A percentile compares a stretch with the other conserved stretches of the same genome.
phyloP scores from a whole-genome alignment of 2,113 vertebrate species.

The Leucosticte australis region DNA sequence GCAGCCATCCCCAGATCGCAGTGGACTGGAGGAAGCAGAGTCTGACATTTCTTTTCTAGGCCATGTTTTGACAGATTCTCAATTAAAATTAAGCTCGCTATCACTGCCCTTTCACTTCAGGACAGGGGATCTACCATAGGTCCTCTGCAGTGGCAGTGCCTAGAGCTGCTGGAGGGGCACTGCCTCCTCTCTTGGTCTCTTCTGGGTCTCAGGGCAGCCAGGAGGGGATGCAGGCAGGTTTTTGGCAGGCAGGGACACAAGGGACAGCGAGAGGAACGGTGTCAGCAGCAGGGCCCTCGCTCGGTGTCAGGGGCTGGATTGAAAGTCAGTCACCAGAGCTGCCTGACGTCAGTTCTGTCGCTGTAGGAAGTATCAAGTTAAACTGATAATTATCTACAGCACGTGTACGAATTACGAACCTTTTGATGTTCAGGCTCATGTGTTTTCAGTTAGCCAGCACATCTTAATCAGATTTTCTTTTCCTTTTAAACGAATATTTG shows the following conservation, averaged over 20 bases:
- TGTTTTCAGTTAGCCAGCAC: constrained; percentile 59
- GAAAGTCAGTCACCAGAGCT: background rate
- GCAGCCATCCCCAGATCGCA: background rate
- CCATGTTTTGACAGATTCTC: background rate
- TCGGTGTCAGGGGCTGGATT: background rate
- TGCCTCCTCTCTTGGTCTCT: background rate
- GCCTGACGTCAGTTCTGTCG: constrained; percentile 52
- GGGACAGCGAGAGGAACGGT: rapidly evolving
- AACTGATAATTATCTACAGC: constrained; percentile 67
- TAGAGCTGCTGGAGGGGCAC: background rate
- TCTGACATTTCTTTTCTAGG: background rate
- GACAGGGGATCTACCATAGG: background rate
- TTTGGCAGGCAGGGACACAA: background rate
- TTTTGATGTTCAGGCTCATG: constrained; percentile 59
- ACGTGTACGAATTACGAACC: constrained; percentile 8
- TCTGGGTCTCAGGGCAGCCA: background rate
- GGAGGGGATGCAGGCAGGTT: background rate
- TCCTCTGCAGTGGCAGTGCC: background rate
- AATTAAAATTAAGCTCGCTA: background rate
- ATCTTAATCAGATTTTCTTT: constrained; percentile 61
- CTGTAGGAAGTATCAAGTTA: constrained; percentile 58
- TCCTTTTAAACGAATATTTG: constrained; percentile 29
- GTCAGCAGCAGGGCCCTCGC: background rate
- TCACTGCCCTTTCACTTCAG: background rate
- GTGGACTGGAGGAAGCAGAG: background rate